Base-by-base conservation (phyloP, 30 jellyfish, hydroid and myxozoan genomes). In the Nemopilema nomurai region DNA sequence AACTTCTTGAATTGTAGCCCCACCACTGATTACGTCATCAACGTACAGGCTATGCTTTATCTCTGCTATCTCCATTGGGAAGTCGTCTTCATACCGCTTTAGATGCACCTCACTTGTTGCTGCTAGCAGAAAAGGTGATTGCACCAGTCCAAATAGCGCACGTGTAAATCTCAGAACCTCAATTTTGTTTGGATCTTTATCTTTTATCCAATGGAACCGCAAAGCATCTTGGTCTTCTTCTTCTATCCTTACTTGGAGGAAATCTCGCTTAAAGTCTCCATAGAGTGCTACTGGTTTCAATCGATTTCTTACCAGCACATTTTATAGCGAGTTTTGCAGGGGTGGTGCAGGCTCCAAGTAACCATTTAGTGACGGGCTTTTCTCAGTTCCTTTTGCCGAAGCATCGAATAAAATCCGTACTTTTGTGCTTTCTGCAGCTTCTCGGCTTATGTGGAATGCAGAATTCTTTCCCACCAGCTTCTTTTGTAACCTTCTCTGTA, bases 21-120 rank as follows among this genome's bases (percentile, higher is more conserved):
- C 89, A 24, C 96, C 92, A 16, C 66, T 41, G 24, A 88, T 79
- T 19, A 88, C 69, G 84, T 79, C 96, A 62, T 89, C 97, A 9
- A 89, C 90, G 82, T 89, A 82, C 29, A 89, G 80, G 41, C 88
- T 76, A 4, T 71, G 69, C 69, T 51, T 53, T 20, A 89, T 74
- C 66, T 81, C 90, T 18, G 29, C 81, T 1, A 81, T 62, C 64
- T 57, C 89, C 29, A 50, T 79, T 18, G 87, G 86, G 51, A 73
- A 69, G 25, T 17, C 41, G 25, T 67, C 80, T 70, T 75, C 85
- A 6, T 4, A 6, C n/a, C 73, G 30, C 52, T 74, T 77, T 25
- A 90, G 31, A 69, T 83, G 97, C 63, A 19, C 66, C 6, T 82
- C 91, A 6, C 65, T 67, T 41, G 94, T 77, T 62, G 88, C 88